Evolutionary conservation across 2,113 vertebrate genomes (phyloP), one percentile per base, ranked within the genome.

Genomic region (Paramormyrops kingsleyae): DNA sequence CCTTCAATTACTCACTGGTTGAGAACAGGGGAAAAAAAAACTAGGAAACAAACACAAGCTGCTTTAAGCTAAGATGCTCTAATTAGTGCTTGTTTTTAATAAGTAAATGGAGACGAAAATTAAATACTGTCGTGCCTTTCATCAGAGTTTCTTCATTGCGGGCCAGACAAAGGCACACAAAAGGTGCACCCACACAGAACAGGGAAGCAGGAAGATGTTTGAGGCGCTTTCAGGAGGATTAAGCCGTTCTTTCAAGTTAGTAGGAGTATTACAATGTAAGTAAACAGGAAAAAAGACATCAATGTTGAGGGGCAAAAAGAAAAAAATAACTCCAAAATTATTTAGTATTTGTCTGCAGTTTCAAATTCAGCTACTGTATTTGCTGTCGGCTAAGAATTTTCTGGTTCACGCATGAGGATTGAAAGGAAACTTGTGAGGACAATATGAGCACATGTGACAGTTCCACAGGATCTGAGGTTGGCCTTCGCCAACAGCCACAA

Each of bases 61-160:
- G 88, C 74, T 89, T 83, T 86, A 84, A 89, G 27, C 80, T n/a
- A 86, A 84, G 83, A 85, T 50, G 83, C 35, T 46, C 89, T 86
- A 89, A 89, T 85, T 62, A 89, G 42, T 59, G 46, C 52, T 89
- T 89, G 42, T 88, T 62, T 84, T 59, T 66, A 56, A 56, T 47
- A 83, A 89, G 49, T 66, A 89, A 89, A 89, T 84, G 77, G 66
- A 85, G 52, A 90, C 31, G 56, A 70, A 90, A 86, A 90, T 49
- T 56, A 42, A 77, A 87, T 89, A 39, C 88, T 80, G 88, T 50
- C n/a, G 70, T 44, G 77, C 31, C 88, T 84, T 83, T 83, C 77
- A 47, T 89, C 44, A 49, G 27, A 19, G 24, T n/a, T 56, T 50
- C 83, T 85, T 89, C 52, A 66, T 84, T 84, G 35, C 49, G 12